phyloP scores from a whole-genome alignment of 2,113 vertebrate species.

The Ia io region DNA sequence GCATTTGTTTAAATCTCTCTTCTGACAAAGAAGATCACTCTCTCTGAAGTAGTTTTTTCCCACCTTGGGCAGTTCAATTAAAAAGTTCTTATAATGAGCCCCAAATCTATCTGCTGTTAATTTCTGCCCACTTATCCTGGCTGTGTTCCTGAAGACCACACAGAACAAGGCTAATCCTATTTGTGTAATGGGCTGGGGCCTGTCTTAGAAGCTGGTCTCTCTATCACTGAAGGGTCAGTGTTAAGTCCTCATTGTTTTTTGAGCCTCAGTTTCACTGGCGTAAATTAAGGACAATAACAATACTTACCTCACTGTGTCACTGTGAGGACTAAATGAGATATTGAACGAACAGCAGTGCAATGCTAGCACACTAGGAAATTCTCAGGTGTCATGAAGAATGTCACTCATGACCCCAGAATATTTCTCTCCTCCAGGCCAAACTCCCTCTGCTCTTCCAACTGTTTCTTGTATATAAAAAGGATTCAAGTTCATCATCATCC shows the following conservation, averaged over 20 bases:
- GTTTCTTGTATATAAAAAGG: not conserved
- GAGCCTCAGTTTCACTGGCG: not conserved
- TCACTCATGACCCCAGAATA: not conserved
- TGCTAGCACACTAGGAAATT: not conserved
- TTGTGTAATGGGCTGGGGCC: not conserved
- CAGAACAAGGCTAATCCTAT: not conserved
- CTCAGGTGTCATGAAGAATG: not conserved
- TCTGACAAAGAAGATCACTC: not conserved
- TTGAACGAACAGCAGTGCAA: not conserved
- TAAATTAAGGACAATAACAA: not conserved
- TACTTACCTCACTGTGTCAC: not conserved
- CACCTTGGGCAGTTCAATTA: not conserved
- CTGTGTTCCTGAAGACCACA: not conserved
- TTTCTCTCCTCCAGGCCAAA: not conserved
- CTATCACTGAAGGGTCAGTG: not conserved
- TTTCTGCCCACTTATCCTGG: not conserved
- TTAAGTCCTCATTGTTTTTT: not conserved
- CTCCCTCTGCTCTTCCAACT: conserved; percentile 2
- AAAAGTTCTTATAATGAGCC: not conserved
- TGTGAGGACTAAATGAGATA: not conserved
- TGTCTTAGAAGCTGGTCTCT: not conserved
- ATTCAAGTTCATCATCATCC: not conserved
- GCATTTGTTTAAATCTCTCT: not conserved
- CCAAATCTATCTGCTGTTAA: not conserved
- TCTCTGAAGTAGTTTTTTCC: not conserved